Base-by-base conservation (phyloP, 2,113 vertebrate species). In the Tenrec ecaudatus region DNA sequence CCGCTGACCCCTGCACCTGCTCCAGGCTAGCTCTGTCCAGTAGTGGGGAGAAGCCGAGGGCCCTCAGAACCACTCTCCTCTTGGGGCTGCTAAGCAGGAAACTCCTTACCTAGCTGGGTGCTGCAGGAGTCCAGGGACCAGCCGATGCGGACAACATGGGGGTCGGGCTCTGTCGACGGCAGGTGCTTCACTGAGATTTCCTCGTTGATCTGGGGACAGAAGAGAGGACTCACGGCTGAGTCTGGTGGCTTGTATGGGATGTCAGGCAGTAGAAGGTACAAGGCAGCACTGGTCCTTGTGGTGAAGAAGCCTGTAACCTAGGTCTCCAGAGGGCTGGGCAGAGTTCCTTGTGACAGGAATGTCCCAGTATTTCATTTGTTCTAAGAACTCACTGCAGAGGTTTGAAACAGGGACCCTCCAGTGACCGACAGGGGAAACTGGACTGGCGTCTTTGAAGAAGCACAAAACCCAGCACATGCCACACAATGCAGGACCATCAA, bases 151-250 rank as follows among this genome's bases (percentile, higher is more conserved):
- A 99, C 99, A 15, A 99, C 99, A 0, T 99, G 99, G 8, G 99
- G 99, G 81, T 99, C 99, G 0, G 98, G 98, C 90, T 99, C 99
- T 1, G 98, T 98, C 43, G 98, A 97, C 2, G 99, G 99, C 43
- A 99, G 98, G 91, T 99, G 98, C 95, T 99, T 99, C 29, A 99
- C 99, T 0, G 98, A 97, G 82, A 99, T 99, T 86, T 99, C 98
- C 95, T 99, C 99, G 20, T 98, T 99, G 89, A 99, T 98, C 99
- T 99, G 94, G 64, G 84, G 40, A 66, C 17, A 91, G 69, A 96
- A 3, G 95, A 73, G 36, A 20, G 38, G 38, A 58, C 81, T 94
- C 68, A 90, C 62, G 77, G 83, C 0, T 83, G 75, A 73, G 19
- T 83, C 78, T 89, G 36, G 36, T 95, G 76, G 57, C 25, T 88